Evolutionary conservation across 2,797 vertebrate genomes (phyloP).

Genomic region (Phalloptychus januarius): DNA sequence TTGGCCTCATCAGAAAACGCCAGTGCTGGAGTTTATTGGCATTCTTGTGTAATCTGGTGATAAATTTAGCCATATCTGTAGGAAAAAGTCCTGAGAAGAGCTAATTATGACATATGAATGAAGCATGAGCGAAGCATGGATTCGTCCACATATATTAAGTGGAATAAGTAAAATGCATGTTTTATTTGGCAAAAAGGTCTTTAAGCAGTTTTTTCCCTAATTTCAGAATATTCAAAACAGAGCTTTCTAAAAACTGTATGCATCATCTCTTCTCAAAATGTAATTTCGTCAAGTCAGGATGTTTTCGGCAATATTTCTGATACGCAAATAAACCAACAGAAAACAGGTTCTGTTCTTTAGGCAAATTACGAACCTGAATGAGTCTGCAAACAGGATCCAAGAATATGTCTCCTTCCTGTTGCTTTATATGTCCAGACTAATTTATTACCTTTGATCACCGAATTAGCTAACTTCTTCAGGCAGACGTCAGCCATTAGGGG

Average conservation of each 20-base stretch:
- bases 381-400: neutral
- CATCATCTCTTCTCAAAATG: neutral
- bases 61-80: slow-evolving; percentile 11
- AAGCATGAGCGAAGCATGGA: neutral
- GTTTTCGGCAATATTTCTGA: slow-evolving; percentile 4
- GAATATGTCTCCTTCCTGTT: neutral
- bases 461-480: slow-evolving; percentile 9
- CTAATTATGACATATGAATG: neutral
- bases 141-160: neutral
- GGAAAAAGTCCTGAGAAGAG: neutral
- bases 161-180: neutral
- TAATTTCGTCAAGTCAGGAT: neutral
- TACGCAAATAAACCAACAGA: neutral
- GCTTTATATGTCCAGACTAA: slow-evolving; percentile 6
- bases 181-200: neutral
- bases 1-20: slow-evolving; percentile 2
- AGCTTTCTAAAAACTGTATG: neutral
- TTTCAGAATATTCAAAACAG: neutral
- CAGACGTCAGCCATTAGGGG: neutral
- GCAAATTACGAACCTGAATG: neutral
- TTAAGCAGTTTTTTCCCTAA: neutral
- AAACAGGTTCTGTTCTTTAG: neutral
- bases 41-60: slow-evolving; percentile 8
- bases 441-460: neutral
- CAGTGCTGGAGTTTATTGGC: slow-evolving; percentile 5